Conservation (phyloP, 2,113 vertebrate species). For the Himantopus leucocephalus region DNA sequence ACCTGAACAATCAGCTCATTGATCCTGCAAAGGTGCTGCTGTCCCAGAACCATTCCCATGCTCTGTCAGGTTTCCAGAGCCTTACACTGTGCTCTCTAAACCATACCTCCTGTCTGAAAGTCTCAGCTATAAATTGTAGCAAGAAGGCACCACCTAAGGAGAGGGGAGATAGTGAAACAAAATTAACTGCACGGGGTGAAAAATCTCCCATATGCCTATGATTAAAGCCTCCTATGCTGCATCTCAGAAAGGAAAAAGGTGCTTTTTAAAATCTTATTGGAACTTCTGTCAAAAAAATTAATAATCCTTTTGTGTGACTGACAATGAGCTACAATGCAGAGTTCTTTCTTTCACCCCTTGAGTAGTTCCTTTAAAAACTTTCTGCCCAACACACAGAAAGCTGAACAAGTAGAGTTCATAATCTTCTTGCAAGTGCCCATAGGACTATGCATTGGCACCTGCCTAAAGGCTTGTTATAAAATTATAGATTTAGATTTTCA, state of each 20-base stretch:
- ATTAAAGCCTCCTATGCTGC: neutral
- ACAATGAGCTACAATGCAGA: neutral
- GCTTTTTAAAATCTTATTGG: neutral
- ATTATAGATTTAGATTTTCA: neutral
- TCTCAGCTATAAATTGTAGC: neutral
- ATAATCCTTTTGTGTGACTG: neutral
- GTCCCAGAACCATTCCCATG: neutral
- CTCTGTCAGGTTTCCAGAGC: neutral
- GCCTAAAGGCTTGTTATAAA: neutral
- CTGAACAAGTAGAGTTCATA: neutral
- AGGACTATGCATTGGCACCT: neutral
- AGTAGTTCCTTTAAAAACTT: neutral
- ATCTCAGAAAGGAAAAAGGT: neutral
- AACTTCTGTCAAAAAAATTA: neutral
- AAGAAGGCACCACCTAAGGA: neutral
- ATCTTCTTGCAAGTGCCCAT: neutral
- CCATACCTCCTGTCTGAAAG: neutral
- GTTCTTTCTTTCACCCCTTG: neutral
- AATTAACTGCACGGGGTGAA: fast-evolving
- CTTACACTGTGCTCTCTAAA: neutral
- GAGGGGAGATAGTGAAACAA: neutral
- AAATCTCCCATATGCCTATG: neutral
- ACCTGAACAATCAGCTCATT: neutral
- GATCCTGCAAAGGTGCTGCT: neutral
- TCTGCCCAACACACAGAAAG: neutral